phyloP scores from a whole-genome alignment of 2,113 vertebrate species.

The Lota lota region DNA sequence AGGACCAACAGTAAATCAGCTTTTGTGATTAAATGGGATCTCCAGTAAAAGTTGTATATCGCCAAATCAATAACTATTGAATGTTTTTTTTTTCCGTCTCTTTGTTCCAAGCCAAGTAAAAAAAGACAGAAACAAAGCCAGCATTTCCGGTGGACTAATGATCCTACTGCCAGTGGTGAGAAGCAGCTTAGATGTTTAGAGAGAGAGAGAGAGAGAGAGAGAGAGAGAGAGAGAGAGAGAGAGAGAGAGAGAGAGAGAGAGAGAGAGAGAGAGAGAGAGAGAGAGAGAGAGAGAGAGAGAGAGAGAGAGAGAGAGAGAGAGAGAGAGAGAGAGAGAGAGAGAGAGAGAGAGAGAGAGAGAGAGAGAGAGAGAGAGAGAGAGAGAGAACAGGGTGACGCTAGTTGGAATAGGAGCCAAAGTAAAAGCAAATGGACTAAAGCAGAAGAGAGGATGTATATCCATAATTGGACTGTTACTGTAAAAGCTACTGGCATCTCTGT shows the following conservation, averaged over 20 bases:
- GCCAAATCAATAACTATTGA: slow-evolving; percentile 78
- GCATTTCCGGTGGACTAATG: slow-evolving; percentile 62
- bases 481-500: slow-evolving; percentile 43
- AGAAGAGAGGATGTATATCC: slow-evolving; percentile 36
- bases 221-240: slow-evolving; percentile 9
- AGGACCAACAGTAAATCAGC: slow-evolving; percentile 78
- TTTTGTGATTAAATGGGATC: slow-evolving; percentile 82
- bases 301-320: too few relatives aligned
- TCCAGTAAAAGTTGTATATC: slow-evolving; percentile 77
- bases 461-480: slow-evolving; percentile 51
- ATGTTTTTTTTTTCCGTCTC: slow-evolving; percentile 53
- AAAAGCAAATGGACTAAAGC: slow-evolving; percentile 58
- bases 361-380: slow-evolving; percentile 4
- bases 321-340: slow-evolving; percentile 37
- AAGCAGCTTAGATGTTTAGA: slow-evolving; percentile 45
- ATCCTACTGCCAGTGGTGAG: slow-evolving; percentile 32
- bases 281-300: too few relatives aligned
- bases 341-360: slow-evolving; percentile 9
- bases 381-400: slow-evolving; percentile 12
- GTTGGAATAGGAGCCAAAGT: slow-evolving; percentile 53
- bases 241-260: slow-evolving; percentile 29
- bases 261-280: slow-evolving; percentile 2
- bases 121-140: slow-evolving; percentile 35
- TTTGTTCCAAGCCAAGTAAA: slow-evolving; percentile 53
- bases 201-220: slow-evolving; percentile 8